A percentile compares a stretch with the other conserved stretches of the same genome.
Conservation (phyloP, 2,113 vertebrate genomes). For the human region GRCh38 chr2:115498001-115498500, state of each 20-base stretch:
- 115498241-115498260: background rate
- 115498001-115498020: background rate
- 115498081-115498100: background rate
- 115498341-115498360: background rate
- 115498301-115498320: background rate
- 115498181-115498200: background rate
- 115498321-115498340: background rate
- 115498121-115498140: background rate
- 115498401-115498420: background rate
- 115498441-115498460: background rate
- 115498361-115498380: background rate
- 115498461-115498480: background rate
- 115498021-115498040: background rate
- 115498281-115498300: background rate
- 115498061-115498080: background rate
- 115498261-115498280: background rate
- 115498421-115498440: background rate
- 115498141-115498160: background rate
- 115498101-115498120: background rate
- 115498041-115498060: background rate
- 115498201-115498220: background rate
- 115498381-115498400: background rate
- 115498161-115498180: background rate
- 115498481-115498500: background rate
- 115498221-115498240: background rate